phyloP scores from a whole-genome alignment of 2,113 vertebrate genomes.

The Polypterus bichir region DNA sequence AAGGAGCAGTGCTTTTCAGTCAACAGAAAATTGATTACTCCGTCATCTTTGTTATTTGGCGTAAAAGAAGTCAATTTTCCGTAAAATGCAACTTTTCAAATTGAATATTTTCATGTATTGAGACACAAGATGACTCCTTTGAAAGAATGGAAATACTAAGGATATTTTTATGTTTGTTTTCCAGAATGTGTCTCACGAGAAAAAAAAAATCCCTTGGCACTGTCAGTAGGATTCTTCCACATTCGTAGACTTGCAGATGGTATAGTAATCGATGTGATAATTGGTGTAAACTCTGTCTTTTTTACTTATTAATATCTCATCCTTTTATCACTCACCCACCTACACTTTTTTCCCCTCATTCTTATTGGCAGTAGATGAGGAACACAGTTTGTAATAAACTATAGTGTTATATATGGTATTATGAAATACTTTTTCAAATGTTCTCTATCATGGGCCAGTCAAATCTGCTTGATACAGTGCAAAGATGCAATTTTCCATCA shows the following conservation, averaged over 20 bases:
- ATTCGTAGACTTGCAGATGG: slow-evolving; percentile 28
- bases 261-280: slow-evolving; percentile 25
- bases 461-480: no score
- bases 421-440: no score
- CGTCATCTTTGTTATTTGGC: slow-evolving; percentile 26
- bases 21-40: slow-evolving; percentile 59
- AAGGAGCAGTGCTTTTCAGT: slow-evolving; percentile 50
- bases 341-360: no score
- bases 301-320: slow-evolving; percentile 35
- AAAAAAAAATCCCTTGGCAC: neutral
- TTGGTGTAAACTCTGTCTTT: slow-evolving; percentile 25
- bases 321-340: slow-evolving; percentile 9
- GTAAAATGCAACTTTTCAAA: slow-evolving; percentile 34
- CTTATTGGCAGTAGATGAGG: no score
- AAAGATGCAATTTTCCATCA: no score
- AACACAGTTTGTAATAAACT: no score
- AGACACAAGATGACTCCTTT: slow-evolving; percentile 11
- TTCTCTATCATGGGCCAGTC: no score
- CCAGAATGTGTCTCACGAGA: neutral
- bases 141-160: neutral
- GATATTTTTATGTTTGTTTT: neutral
- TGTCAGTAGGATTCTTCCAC: slow-evolving; percentile 18
- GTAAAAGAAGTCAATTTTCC: slow-evolving; percentile 45
- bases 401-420: no score
- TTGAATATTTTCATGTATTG: slow-evolving; percentile 21